Percentiles rank a stretch among this genome's conserved stretches.
These are phyloP conservation scores for Sternarchorhynchus goeldii DNA, from an alignment of 2,797 vertebrate species.

Conservation along the genomic window DNA sequence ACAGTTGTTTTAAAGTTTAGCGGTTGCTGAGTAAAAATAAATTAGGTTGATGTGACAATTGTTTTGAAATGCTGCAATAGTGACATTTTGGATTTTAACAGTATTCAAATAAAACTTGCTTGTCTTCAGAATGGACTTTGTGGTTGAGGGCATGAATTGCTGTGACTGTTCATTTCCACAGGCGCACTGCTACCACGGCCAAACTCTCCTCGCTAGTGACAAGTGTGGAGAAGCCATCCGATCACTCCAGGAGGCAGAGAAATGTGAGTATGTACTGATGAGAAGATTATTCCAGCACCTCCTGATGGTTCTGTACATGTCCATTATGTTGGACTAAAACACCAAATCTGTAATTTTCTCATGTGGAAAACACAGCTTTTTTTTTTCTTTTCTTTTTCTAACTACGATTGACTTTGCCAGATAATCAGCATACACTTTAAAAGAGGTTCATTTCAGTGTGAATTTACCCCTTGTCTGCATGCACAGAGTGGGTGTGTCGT, in stretches of 20 bases:
- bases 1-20: background rate
- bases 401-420: too few relatives aligned
- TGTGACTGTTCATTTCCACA: conserved; percentile 57
- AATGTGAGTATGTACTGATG: conserved; percentile 77
- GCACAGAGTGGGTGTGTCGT: too few relatives aligned
- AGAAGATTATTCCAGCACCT: background rate
- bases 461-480: too few relatives aligned
- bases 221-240: conserved; percentile 97
- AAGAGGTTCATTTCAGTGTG: background rate
- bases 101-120: too few relatives aligned
- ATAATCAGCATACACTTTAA: background rate
- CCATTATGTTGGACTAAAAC: too few relatives aligned
- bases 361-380: too few relatives aligned
- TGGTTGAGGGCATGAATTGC: background rate
- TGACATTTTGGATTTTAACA: too few relatives aligned
- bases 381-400: too few relatives aligned
- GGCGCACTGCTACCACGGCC: conserved; percentile 95
- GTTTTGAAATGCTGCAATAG: background rate
- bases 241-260: conserved; percentile 94
- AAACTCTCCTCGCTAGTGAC: conserved; percentile 89
- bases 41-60: too few relatives aligned
- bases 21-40: background rate
- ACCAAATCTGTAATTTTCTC: too few relatives aligned
- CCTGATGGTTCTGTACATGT: background rate
- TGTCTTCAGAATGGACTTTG: background rate